phyloP scores from a whole-genome alignment of 1,140 invertebrate genomes.

The Portunus trituberculatus region DNA sequence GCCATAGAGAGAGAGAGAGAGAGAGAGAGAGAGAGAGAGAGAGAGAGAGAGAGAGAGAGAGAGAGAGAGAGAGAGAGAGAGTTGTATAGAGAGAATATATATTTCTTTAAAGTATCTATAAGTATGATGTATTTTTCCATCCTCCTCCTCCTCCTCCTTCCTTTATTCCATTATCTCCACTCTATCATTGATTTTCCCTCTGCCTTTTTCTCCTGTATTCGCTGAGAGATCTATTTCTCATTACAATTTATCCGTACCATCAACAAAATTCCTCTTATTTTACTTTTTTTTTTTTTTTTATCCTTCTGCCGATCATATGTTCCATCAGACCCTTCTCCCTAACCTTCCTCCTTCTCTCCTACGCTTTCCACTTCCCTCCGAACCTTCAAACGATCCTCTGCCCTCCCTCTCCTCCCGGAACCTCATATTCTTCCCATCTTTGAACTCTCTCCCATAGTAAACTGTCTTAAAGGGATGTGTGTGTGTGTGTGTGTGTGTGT shows the following conservation, averaged over 20 bases:
- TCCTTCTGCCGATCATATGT: background rate
- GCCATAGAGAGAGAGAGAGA: too few species aligned
- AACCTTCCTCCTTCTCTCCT: background rate
- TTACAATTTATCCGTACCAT: background rate
- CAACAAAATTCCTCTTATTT: background rate
- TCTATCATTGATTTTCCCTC: background rate
- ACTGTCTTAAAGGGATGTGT: constrained; percentile 21
- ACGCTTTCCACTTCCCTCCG: background rate
- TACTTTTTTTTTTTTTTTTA: background rate
- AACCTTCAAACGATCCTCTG: background rate
- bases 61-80: too few species aligned
- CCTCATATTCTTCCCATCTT: constrained; percentile 1
- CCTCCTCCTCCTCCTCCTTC: background rate
- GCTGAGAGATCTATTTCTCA: background rate
- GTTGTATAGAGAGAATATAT: too few species aligned
- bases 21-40: too few species aligned
- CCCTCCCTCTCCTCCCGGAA: background rate
- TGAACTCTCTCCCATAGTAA: background rate
- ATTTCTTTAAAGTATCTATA: too few species aligned
- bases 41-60: too few species aligned
- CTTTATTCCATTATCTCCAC: background rate
- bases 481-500: constrained; percentile 20
- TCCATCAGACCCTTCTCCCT: background rate
- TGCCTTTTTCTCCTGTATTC: background rate
- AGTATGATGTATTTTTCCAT: too few species aligned